Evolutionary conservation across 1,140 invertebrate species (phyloP), one percentile per base, ranked within the genome.

Genomic region (Brachionus angularis): DNA sequence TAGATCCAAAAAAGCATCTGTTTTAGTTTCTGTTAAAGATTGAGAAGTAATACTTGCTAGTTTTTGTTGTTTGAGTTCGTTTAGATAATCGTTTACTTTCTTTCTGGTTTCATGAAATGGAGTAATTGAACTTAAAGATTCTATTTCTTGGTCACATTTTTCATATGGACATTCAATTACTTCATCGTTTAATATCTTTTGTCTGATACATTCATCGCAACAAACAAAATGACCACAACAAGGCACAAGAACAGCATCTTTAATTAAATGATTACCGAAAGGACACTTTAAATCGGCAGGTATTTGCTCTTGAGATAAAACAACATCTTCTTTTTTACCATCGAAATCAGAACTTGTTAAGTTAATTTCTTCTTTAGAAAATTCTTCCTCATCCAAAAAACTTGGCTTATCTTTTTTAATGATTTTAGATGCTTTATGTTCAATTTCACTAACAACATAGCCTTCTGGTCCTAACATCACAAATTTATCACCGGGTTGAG

Each of bases 151-250:
- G 25, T 67, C 62, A 34, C 62, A 67, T 5, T 44, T 21, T 23
- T 31, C 62, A 50, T 46, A 23, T 42, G 62, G 62, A 49, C 62
- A 67, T 21, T 67, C 62, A n/a, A 67, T 50, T 21, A 47, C 7
- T 12, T 67, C 23, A 5, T 67, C 62, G 21, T 67, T 67, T 3
- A 42, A 67, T 12, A 67, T 67, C 29, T 46, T 44, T 21, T 34
- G 33, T 23, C 42, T n/a, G 3, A 67, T 67, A 33, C 62, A 67
- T 21, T 67, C 62, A 50, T 67, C 44, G 36, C 62, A 67, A 33
- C 62, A 67, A 34, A 67, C 36, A 21, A 67, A 67, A 29, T 67
- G 42, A 29, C 62, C 62, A 31, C 62, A 67, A n/a, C 62, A 67
- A n/a, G 62, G 62, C 8, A 67, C 42, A n/a, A 67, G 18, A 67